Percentiles rank a stretch among this genome's conserved stretches.
phyloP scores from a whole-genome alignment of 2,888 invertebrate genomes.

The Lithophane socia region DNA sequence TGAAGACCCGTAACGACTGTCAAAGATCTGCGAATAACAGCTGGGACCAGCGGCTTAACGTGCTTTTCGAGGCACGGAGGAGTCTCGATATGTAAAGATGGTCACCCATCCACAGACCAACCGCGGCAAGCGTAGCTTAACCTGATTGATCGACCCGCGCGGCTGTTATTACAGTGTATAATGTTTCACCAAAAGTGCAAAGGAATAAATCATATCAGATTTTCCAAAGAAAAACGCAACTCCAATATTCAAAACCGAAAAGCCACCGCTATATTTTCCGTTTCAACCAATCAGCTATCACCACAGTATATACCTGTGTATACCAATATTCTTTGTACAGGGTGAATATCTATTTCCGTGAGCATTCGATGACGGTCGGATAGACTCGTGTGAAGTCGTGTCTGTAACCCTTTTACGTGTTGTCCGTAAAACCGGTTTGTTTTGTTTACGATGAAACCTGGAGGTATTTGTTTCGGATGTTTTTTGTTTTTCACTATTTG shows the following conservation, averaged over 20 bases:
- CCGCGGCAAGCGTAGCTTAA: too few species aligned
- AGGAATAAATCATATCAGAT: not conserved
- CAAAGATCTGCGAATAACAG: too few species aligned
- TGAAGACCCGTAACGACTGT: too few species aligned
- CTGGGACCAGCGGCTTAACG: too few species aligned
- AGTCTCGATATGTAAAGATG: too few species aligned
- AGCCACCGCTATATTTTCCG: not conserved
- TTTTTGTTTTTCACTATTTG: conserved; percentile 8
- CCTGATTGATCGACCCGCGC: too few species aligned
- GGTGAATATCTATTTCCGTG: conserved; percentile 19
- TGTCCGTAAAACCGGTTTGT: conserved; percentile 15
- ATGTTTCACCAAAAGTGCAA: not conserved
- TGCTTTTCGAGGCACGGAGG: too few species aligned
- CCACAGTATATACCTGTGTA: not conserved
- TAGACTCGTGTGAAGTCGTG: conserved; percentile 22
- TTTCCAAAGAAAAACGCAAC: not conserved
- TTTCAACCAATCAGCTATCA: conserved; percentile 2
- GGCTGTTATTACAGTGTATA: not conserved
- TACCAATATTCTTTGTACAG: not conserved
- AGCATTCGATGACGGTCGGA: conserved; percentile 23
- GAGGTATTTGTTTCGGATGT: not conserved
- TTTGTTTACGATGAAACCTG: conserved; percentile 20
- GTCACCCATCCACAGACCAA: too few species aligned
- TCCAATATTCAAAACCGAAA: not conserved
- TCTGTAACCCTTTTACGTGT: conserved; percentile 24